Conservation (phyloP, 2,888 invertebrate genomes). For the Epinotia ramella region DNA sequence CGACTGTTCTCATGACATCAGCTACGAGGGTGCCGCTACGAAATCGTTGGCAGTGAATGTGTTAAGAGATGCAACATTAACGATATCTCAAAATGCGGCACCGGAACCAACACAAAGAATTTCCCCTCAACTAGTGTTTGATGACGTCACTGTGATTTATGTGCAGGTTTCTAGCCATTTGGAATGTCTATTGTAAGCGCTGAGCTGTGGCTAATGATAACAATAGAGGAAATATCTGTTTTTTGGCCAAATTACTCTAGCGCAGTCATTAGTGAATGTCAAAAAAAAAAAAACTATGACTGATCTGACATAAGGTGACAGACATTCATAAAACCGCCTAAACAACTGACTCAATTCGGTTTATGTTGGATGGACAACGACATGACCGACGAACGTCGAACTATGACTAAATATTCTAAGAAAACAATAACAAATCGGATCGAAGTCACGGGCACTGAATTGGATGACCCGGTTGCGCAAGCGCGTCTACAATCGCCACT, state of each 20-base stretch:
- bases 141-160: conserved; percentile 20
- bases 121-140: conserved; percentile 4
- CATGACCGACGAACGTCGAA: background rate
- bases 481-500: conserved; percentile 50
- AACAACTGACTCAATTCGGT: too few relatives aligned
- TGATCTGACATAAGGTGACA: too few relatives aligned
- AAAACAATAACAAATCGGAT: conserved; percentile 25
- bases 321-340: too few relatives aligned
- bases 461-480: conserved; percentile 51
- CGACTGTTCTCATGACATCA: too few relatives aligned
- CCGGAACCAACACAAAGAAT: conserved; percentile 37
- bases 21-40: too few relatives aligned
- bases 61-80: background rate
- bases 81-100: conserved; percentile 16
- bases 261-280: too few relatives aligned
- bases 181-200: conserved; percentile 11
- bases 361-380: too few relatives aligned
- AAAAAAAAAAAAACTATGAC: too few relatives aligned
- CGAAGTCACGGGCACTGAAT: conserved; percentile 42
- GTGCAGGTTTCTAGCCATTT: conserved; percentile 24
- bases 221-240: conserved; percentile 12
- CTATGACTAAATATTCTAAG: conserved; percentile 5
- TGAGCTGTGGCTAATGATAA: conserved; percentile 14
- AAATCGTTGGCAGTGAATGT: too few relatives aligned
- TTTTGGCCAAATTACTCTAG: background rate